phyloP scores from a whole-genome alignment of 2,888 invertebrate species.

The Drosophila affinis region DNA sequence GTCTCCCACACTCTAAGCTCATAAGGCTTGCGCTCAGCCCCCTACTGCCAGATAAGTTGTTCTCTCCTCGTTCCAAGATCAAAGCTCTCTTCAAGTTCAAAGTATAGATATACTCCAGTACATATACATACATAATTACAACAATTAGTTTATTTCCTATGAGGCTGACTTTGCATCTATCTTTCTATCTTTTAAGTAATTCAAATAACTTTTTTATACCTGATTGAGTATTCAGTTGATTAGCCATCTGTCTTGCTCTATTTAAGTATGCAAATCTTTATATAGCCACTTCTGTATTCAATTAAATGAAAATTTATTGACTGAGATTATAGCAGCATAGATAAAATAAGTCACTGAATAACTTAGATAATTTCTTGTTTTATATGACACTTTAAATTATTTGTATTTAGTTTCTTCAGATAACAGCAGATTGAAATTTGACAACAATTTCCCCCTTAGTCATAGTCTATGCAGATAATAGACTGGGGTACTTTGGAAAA shows the following conservation, averaged over 20 bases:
- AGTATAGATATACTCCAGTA: too few relatives aligned
- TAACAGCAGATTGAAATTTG: background rate
- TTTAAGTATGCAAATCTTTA: background rate
- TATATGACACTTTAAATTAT: background rate
- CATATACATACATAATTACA: background rate
- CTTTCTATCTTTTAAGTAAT: background rate
- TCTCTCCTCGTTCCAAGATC: too few relatives aligned
- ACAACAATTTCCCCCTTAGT: too few relatives aligned
- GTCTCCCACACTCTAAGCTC: too few relatives aligned
- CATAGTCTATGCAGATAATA: background rate
- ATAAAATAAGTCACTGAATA: background rate
- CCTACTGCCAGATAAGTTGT: too few relatives aligned
- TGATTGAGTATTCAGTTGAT: background rate
- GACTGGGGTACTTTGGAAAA: background rate
- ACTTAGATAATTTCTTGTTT: background rate
- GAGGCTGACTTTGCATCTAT: background rate
- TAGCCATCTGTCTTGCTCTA: background rate
- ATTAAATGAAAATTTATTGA: background rate
- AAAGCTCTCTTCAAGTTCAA: too few relatives aligned
- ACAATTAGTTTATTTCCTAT: background rate
- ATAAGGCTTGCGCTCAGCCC: too few relatives aligned
- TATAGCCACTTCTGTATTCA: background rate
- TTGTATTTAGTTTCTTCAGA: background rate
- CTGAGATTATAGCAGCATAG: background rate
- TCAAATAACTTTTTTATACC: background rate